Conservation (phyloP, 2,797 vertebrate species). For the Eremophila alpestris region DNA sequence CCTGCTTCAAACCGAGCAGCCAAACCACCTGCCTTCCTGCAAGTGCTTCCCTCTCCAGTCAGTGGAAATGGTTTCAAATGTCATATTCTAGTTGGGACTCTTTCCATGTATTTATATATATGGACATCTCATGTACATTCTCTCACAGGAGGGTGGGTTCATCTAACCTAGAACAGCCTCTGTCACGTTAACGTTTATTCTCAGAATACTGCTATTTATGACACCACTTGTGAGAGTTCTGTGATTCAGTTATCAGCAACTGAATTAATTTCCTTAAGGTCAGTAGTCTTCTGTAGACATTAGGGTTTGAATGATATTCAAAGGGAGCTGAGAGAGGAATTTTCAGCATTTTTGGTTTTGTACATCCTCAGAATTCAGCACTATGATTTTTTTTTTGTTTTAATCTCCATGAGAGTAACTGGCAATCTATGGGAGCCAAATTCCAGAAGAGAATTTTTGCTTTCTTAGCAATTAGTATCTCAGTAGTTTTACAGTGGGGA, state of each 20-base stretch:
- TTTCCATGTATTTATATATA: neutral
- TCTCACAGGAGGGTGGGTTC: neutral
- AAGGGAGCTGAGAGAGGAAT: neutral
- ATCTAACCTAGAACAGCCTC: neutral
- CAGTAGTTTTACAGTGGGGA: slow-evolving; percentile 24
- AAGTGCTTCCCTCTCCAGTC: neutral
- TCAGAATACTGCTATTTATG: slow-evolving; percentile 54
- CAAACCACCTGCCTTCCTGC: neutral
- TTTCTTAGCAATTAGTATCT: slow-evolving; percentile 17
- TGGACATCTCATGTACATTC: neutral
- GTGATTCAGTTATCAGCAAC: slow-evolving; percentile 39
- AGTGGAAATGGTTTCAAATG: neutral
- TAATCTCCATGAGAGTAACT: neutral
- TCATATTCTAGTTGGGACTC: neutral
- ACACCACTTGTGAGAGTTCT: neutral
- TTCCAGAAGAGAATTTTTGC: slow-evolving; percentile 51
- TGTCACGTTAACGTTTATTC: slow-evolving; percentile 29
- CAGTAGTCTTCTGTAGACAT: slow-evolving; percentile 9
- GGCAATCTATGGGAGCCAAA: slow-evolving; percentile 36
- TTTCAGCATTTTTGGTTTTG: neutral
- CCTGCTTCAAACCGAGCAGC: neutral
- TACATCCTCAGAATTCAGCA: slow-evolving; percentile 1
- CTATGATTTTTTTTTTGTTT: neutral
- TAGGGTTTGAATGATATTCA: neutral
- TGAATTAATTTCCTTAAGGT: slow-evolving; percentile 39